Evolutionary conservation across 2,113 vertebrate species (phyloP).

Genomic region (Talpa occidentalis): DNA sequence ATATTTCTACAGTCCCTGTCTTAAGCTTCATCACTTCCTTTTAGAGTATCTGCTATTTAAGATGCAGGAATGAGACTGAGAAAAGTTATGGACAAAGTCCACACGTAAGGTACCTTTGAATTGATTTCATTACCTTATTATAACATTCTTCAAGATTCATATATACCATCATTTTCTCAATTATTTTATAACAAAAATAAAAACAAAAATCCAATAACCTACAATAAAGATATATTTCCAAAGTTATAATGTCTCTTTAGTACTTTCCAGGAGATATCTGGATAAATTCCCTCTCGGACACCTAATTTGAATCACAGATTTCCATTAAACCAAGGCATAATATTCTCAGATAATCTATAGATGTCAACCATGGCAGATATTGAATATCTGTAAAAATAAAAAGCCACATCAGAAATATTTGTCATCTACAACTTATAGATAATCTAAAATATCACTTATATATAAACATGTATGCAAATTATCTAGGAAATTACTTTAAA

Average conservation of each 20-base stretch:
- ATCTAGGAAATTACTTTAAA: not conserved
- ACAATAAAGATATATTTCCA: not conserved
- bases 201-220: not conserved
- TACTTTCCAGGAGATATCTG: not conserved
- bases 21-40: not conserved
- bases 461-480: not conserved
- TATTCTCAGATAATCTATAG: not conserved
- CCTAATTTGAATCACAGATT: not conserved
- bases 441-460: not conserved
- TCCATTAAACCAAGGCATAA: not conserved
- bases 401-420: not conserved
- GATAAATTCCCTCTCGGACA: not conserved
- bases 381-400: not conserved
- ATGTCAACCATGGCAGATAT: not conserved
- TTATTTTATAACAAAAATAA: constrained; percentile 1
- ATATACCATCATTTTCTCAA: not conserved
- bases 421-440: not conserved
- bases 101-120: not conserved
- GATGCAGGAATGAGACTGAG: not conserved
- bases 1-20: not conserved
- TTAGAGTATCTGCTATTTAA: not conserved
- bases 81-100: not conserved
- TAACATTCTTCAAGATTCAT: not conserved
- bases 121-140: not conserved
- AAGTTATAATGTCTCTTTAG: not conserved